These are phyloP conservation scores for Drosophila planitibia DNA, from an alignment of 2,888 invertebrate genomes.

Conservation along the genomic window DNA sequence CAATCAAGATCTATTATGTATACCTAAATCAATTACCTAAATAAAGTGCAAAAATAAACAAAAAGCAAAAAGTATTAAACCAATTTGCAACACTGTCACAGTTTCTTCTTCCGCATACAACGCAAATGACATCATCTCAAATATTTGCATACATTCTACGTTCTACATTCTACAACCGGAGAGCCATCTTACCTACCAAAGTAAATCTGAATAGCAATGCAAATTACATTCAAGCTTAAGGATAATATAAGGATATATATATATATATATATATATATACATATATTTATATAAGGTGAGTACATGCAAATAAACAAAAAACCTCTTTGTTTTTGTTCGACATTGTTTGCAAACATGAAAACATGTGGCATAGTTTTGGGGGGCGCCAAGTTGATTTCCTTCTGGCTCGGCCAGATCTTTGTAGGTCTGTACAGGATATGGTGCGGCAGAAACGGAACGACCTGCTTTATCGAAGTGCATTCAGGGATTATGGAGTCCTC, in stretches of 20 bases:
- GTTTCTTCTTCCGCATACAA: conserved; percentile 1
- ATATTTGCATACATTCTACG: neutral
- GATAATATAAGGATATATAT: neutral
- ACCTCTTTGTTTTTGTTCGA: neutral
- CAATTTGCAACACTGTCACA: conserved; percentile 16
- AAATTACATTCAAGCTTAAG: neutral
- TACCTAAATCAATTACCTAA: conserved; percentile 77
- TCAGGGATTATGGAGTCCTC: too few relatives aligned
- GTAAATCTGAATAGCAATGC: neutral
- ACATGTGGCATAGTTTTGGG: neutral
- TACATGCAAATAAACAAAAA: neutral
- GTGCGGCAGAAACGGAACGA: too few relatives aligned
- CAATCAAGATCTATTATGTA: conserved; percentile 69
- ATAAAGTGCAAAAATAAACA: conserved; percentile 71
- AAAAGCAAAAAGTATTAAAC: conserved; percentile 49
- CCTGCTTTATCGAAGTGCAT: too few relatives aligned
- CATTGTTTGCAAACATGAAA: neutral
- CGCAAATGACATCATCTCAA: neutral
- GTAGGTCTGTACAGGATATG: neutral
- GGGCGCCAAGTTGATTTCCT: neutral
- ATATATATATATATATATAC: neutral
- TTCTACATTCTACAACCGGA: neutral
- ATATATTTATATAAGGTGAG: neutral
- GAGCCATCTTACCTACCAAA: neutral
- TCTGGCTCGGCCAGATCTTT: neutral